These are phyloP conservation scores for Betta splendens DNA, from an alignment of 2,797 vertebrate genomes.

Conservation along the genomic window DNA sequence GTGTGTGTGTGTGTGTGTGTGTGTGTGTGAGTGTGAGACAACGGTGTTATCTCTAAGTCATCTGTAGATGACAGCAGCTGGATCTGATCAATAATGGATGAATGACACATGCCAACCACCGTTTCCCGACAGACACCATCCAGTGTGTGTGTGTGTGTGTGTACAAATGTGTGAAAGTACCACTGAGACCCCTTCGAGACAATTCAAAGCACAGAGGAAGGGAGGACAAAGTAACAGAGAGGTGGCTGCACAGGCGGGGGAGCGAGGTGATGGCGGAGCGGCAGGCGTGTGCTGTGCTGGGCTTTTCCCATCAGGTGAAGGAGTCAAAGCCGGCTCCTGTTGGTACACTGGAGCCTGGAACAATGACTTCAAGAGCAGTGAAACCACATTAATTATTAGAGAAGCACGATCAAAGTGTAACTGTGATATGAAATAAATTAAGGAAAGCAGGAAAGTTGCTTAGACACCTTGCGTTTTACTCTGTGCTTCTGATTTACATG, in stretches of 20 bases:
- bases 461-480: slow-evolving; percentile 45
- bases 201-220: slow-evolving; percentile 61
- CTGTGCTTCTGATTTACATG: slow-evolving; percentile 30
- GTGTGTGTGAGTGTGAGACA: slow-evolving; percentile 27
- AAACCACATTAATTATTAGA: slow-evolving; percentile 81
- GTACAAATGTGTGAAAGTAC: slow-evolving; percentile 43
- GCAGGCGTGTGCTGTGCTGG: background rate
- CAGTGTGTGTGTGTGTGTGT: slow-evolving; percentile 17
- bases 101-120: slow-evolving; percentile 79
- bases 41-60: slow-evolving; percentile 66
- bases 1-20: background rate
- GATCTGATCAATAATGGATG: slow-evolving; percentile 81
- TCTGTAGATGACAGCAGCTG: slow-evolving; percentile 75
- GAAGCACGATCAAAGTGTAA: slow-evolving; percentile 79
- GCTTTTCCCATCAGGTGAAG: slow-evolving; percentile 74
- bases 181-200: slow-evolving; percentile 57
- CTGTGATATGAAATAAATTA: slow-evolving; percentile 82
- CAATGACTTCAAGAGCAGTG: slow-evolving; percentile 79
- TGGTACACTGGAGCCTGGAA: slow-evolving; percentile 69
- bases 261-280: slow-evolving; percentile 7
- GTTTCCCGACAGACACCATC: slow-evolving; percentile 62
- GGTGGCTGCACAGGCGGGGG: slow-evolving; percentile 43
- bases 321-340: slow-evolving; percentile 70
- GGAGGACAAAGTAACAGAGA: slow-evolving; percentile 50
- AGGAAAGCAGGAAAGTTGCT: slow-evolving; percentile 71